phyloP scores from a whole-genome alignment of 2,888 invertebrate species.

The Volucella bombylans region DNA sequence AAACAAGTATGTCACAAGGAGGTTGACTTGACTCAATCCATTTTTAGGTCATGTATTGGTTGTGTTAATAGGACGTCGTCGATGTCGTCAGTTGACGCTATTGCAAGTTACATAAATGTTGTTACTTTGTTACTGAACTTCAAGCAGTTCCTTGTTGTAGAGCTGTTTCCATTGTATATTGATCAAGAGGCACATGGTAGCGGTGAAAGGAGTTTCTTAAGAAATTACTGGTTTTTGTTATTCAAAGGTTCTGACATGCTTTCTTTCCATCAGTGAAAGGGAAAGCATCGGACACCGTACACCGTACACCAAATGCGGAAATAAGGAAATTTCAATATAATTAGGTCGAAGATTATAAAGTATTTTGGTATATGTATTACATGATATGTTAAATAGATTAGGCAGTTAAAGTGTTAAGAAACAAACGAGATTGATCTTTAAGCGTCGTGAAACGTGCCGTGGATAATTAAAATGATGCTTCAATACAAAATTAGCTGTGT shows the following conservation, averaged over 20 bases:
- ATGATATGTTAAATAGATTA: no score
- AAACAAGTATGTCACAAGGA: slow-evolving; percentile 21
- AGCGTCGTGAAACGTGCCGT: no score
- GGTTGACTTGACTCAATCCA: slow-evolving; percentile 26
- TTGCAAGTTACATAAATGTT: neutral
- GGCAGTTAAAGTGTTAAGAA: no score
- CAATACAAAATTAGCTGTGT: no score
- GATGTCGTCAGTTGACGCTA: neutral
- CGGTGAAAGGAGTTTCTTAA: no score
- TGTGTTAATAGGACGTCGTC: slow-evolving; percentile 2
- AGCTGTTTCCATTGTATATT: neutral
- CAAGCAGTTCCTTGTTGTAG: no score
- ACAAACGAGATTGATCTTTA: no score
- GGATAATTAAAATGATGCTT: no score
- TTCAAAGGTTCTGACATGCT: slow-evolving; percentile 1
- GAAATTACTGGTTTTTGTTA: no score
- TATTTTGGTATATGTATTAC: no score
- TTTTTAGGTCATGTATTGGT: neutral
- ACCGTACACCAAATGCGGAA: neutral
- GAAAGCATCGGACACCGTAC: neutral
- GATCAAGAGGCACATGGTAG: no score
- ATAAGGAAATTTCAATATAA: slow-evolving; percentile 10
- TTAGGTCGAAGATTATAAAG: slow-evolving; percentile 1
- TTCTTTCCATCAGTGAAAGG: neutral
- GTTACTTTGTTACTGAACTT: neutral